A percentile compares a stretch with the other conserved stretches of the same genome.
These are phyloP conservation scores for Antechinus flavipes DNA, from an alignment of 2,113 vertebrate species.

Conservation along the genomic window DNA sequence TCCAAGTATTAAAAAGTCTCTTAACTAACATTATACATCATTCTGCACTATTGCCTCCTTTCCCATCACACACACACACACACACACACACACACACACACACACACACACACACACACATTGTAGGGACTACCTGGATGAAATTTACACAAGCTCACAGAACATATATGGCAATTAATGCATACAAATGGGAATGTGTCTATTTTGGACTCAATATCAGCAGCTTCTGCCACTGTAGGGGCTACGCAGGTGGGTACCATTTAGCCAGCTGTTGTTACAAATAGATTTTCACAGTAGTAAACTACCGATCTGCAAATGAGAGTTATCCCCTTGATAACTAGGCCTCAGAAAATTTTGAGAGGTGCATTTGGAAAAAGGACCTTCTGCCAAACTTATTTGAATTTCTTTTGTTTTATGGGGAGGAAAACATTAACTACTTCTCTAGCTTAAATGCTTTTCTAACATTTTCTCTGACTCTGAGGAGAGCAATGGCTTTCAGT, in stretches of 20 bases:
- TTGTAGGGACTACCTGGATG: not conserved
- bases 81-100: too few relatives aligned
- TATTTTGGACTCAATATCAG: not conserved
- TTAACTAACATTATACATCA: not conserved
- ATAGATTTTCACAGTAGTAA: not conserved
- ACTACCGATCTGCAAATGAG: not conserved
- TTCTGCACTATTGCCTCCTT: not conserved
- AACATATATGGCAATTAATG: not conserved
- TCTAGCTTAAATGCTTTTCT: not conserved
- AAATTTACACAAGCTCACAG: not conserved
- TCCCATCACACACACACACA: too few relatives aligned
- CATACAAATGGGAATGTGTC: not conserved
- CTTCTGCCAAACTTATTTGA: slow-evolving; percentile 1
- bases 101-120: not conserved
- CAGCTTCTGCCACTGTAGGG: not conserved
- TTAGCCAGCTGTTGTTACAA: not conserved
- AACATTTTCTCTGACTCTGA: not conserved
- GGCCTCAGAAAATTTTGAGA: not conserved
- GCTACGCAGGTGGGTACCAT: not conserved
- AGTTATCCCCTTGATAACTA: not conserved
- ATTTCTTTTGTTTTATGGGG: not conserved
- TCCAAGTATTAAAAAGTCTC: not conserved
- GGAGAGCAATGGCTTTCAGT: not conserved
- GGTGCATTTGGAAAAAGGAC: not conserved
- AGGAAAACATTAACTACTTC: not conserved